Percentiles rank a stretch among this genome's conserved stretches.
Evolutionary conservation across 1,140 invertebrate genomes (phyloP).

Genomic region (Lucilia sericata): DNA sequence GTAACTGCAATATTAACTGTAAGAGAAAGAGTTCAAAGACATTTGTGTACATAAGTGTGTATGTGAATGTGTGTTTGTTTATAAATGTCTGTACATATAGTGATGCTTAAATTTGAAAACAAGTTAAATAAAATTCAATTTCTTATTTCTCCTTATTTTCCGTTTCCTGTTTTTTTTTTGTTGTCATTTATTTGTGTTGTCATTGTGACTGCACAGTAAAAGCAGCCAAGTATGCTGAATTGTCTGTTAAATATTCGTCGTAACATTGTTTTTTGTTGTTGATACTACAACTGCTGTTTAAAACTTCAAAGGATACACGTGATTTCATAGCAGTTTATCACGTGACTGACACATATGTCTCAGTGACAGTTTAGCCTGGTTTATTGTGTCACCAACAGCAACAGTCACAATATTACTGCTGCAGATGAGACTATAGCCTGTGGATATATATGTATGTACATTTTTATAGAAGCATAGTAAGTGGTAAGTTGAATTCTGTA

Average conservation of each 20-base stretch:
- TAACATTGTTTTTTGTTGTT: neutral
- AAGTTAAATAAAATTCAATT: conserved; percentile 21
- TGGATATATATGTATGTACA: no score
- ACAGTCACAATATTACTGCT: neutral
- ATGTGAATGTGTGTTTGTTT: no score
- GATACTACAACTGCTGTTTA: neutral
- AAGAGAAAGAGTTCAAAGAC: neutral
- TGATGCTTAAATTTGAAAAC: neutral
- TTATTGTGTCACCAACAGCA: conserved; percentile 22
- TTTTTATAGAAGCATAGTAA: no score
- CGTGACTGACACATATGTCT: conserved; percentile 35
- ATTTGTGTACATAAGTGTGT: no score
- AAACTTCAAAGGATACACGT: conserved; percentile 12
- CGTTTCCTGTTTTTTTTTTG: neutral
- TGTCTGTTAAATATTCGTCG: neutral
- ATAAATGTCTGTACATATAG: neutral
- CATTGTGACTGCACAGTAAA: neutral
- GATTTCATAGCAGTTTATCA: conserved; percentile 33
- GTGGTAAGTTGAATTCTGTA: no score
- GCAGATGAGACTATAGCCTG: no score
- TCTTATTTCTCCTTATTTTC: neutral
- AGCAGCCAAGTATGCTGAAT: neutral
- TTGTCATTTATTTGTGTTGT: neutral
- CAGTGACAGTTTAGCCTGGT: conserved; percentile 34
- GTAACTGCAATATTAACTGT: neutral